Evolutionary conservation across 2,797 vertebrate genomes (phyloP).

Genomic region (Philypnodon macrostomus): DNA sequence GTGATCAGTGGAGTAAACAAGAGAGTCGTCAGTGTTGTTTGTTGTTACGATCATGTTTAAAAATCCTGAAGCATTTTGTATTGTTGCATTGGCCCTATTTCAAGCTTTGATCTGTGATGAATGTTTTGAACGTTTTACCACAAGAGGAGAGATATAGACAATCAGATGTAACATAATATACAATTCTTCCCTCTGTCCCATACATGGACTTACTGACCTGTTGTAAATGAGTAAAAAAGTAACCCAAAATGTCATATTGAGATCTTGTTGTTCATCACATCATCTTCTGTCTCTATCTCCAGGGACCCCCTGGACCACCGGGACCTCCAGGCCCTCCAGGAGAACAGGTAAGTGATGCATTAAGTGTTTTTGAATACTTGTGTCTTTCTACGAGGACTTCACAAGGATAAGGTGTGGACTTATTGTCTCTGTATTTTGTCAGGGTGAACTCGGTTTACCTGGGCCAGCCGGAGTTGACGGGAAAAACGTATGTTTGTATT

Average conservation of each 20-base stretch:
- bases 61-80: constrained; percentile 30
- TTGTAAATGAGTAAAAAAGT: too few species aligned
- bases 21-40: constrained; percentile 35
- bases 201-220: too few species aligned
- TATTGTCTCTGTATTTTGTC: constrained; percentile 10
- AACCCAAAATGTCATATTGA: too few species aligned
- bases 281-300: constrained; percentile 19
- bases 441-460: constrained; percentile 91
- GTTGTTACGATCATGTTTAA: constrained; percentile 16
- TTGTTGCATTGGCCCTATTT: constrained; percentile 16
- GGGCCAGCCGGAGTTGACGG: constrained; percentile 87
- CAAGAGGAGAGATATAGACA: too few species aligned
- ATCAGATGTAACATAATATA: too few species aligned
- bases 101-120: constrained; percentile 15
- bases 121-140: too few species aligned
- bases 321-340: constrained; percentile 83
- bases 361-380: background rate
- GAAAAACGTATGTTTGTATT: constrained; percentile 75
- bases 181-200: too few species aligned
- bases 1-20: constrained; percentile 30
- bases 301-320: constrained; percentile 88
- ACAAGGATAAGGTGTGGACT: too few species aligned
- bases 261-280: background rate
- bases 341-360: constrained; percentile 77
- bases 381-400: too few species aligned